Percentiles rank a stretch among this genome's conserved stretches.
These are phyloP conservation scores for Clostera curtula DNA, from an alignment of 2,888 invertebrate species.

Conservation along the genomic window DNA sequence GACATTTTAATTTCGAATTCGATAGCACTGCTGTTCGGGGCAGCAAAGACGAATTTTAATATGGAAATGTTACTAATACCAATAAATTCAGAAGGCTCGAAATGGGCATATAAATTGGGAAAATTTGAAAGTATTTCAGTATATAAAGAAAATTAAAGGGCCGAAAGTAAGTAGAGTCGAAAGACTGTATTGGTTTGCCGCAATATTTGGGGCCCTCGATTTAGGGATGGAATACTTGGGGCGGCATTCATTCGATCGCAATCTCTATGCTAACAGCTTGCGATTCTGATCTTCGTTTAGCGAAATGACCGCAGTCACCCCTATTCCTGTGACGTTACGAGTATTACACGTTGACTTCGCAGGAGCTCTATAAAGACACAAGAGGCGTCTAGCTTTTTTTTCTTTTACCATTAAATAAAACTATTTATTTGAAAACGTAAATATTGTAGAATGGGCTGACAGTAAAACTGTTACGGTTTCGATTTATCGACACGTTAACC, in stretches of 20 bases:
- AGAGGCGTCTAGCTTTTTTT: constrained; percentile 49
- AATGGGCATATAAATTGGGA: constrained; percentile 31
- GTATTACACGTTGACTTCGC: constrained; percentile 67
- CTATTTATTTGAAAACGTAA: constrained; percentile 30
- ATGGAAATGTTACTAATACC: too few relatives aligned
- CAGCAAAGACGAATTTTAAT: constrained; percentile 19
- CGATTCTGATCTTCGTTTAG: constrained; percentile 76
- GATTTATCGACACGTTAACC: too few relatives aligned
- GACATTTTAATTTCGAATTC: too few relatives aligned
- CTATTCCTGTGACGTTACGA: constrained; percentile 58
- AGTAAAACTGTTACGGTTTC: constrained; percentile 14
- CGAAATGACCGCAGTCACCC: constrained; percentile 74
- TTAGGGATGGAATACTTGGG: constrained; percentile 67
- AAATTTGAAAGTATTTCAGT: constrained; percentile 42
- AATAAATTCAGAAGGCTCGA: constrained; percentile 25
- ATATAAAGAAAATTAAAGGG: constrained; percentile 57
- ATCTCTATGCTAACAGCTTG: constrained; percentile 75
- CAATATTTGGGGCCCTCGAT: constrained; percentile 66
- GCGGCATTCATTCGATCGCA: constrained; percentile 71
- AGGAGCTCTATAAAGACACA: constrained; percentile 66
- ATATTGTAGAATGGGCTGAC: constrained; percentile 16
- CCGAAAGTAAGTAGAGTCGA: constrained; percentile 59
- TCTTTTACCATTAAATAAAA: constrained; percentile 45
- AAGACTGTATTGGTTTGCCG: constrained; percentile 60
- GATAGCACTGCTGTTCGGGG: too few relatives aligned